phyloP scores from a whole-genome alignment of 2,797 vertebrate genomes.

The Hirundo rustica region DNA sequence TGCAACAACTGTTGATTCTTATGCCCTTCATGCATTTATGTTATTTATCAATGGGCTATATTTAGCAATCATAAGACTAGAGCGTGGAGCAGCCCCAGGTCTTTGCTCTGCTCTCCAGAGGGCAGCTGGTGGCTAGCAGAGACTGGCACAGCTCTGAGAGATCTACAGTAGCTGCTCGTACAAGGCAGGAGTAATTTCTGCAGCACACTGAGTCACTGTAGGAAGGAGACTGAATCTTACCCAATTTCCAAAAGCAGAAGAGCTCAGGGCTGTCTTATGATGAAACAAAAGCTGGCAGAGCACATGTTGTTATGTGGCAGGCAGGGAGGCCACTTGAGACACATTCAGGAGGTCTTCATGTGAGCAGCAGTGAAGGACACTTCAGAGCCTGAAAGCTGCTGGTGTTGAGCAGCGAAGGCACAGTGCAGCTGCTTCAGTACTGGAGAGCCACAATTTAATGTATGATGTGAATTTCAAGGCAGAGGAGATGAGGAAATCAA shows the following conservation, averaged over 20 bases:
- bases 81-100: neutral
- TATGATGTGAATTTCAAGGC: constrained; percentile 35
- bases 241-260: constrained; percentile 42
- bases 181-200: constrained; percentile 5
- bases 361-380: constrained; percentile 44
- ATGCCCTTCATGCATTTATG: neutral
- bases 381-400: constrained; percentile 43
- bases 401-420: constrained; percentile 25
- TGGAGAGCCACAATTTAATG: constrained; percentile 31
- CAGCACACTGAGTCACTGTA: constrained; percentile 38
- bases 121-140: constrained; percentile 1
- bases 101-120: neutral
- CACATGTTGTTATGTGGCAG: constrained; percentile 1
- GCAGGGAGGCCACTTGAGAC: constrained; percentile 41
- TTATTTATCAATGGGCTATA: constrained; percentile 27
- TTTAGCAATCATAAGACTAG: constrained; percentile 12
- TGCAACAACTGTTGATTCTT: neutral
- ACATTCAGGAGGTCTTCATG: constrained; percentile 17
- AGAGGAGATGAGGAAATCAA: constrained; percentile 64
- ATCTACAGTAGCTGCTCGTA: neutral
- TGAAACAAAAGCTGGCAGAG: constrained; percentile 47
- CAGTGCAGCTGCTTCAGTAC: constrained; percentile 14
- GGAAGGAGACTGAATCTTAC: constrained; percentile 44
- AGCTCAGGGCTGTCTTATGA: neutral
- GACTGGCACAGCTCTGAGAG: constrained; percentile 1